A percentile compares a stretch with the other conserved stretches of the same genome.
phyloP scores from a whole-genome alignment of 2,113 vertebrate genomes.

The Ceuthmochares aereus region DNA sequence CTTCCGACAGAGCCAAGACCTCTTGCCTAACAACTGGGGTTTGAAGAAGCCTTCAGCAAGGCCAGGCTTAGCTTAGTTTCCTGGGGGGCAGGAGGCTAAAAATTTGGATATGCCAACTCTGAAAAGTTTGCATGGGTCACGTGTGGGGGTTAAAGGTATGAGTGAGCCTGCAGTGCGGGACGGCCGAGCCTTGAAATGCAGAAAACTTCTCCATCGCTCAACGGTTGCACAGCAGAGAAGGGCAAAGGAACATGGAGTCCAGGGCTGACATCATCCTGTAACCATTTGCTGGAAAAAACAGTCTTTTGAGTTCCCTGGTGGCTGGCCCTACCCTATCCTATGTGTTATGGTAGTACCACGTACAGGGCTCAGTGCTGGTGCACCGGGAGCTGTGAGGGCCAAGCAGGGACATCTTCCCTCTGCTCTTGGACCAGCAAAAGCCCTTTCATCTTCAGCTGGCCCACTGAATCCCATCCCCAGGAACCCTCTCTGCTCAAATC shows the following conservation, averaged over 20 bases:
- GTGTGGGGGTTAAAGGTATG: background rate
- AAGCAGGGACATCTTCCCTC: background rate
- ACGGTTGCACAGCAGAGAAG: background rate
- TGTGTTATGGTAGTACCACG: background rate
- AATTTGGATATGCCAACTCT: background rate
- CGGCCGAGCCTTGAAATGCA: background rate
- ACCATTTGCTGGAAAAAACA: background rate
- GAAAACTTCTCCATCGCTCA: background rate
- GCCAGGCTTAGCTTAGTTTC: background rate
- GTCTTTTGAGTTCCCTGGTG: background rate
- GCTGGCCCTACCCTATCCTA: background rate
- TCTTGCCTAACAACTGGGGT: background rate
- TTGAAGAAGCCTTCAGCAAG: background rate
- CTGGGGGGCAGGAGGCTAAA: background rate
- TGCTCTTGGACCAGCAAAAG: rapidly evolving
- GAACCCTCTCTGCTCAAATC: background rate
- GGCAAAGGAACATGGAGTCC: background rate
- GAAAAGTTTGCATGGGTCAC: background rate
- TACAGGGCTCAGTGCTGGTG: background rate
- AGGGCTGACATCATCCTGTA: background rate
- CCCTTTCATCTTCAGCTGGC: background rate
- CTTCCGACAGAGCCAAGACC: background rate
- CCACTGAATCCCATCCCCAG: background rate
- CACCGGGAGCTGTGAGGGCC: background rate
- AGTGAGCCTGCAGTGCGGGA: background rate